Conservation (phyloP, 2,797 vertebrate genomes). For the Karalla daura region DNA sequence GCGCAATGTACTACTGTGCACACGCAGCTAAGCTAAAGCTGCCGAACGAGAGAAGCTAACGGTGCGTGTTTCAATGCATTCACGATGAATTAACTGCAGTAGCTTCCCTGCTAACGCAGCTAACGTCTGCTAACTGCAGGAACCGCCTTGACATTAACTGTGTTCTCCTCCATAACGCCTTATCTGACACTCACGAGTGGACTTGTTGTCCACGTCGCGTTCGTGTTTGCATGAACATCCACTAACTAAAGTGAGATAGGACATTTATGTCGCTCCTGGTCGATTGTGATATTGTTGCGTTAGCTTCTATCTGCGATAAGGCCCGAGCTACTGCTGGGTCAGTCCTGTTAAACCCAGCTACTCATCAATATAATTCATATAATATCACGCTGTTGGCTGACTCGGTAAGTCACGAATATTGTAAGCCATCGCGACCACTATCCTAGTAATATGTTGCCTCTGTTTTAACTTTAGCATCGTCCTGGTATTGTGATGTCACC, state of each 20-base stretch:
- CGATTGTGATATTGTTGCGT: constrained; percentile 17
- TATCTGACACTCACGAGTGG: background rate
- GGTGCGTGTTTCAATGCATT: constrained; percentile 32
- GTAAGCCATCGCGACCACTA: too few species aligned
- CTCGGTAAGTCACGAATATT: background rate
- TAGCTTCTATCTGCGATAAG: constrained; percentile 47
- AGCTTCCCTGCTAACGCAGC: constrained; percentile 54
- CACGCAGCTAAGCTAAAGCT: background rate
- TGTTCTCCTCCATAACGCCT: background rate
- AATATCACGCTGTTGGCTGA: background rate
- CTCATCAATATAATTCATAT: background rate
- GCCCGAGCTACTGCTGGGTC: constrained; percentile 64
- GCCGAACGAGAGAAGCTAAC: too few species aligned
- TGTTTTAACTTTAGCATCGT: background rate
- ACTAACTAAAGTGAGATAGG: fast-evolving
- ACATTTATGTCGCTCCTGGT: background rate
- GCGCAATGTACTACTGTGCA: background rate
- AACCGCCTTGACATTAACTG: constrained; percentile 41
- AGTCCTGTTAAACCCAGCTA: constrained; percentile 36
- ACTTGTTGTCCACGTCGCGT: background rate
- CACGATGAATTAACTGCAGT: constrained; percentile 53
- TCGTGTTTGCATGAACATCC: background rate
- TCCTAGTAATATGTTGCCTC: too few species aligned
- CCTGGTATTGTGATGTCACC: constrained; percentile 25
- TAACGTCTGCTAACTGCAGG: constrained; percentile 62